phyloP scores from a whole-genome alignment of 2,113 vertebrate species.

The Pomatorhinus ruficollis region DNA sequence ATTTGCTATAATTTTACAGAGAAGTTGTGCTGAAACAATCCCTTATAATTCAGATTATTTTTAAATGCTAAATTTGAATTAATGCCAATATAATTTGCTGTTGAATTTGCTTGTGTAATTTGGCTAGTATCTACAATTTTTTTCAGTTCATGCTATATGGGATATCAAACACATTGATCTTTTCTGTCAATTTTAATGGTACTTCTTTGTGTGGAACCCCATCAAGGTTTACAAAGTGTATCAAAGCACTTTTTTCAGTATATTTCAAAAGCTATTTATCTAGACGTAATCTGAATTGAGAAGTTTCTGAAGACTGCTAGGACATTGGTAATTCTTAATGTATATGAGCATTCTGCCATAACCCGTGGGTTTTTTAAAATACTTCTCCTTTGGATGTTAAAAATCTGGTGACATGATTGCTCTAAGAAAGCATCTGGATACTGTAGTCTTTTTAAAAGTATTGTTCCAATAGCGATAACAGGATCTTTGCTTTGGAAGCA shows the following conservation, averaged over 20 bases:
- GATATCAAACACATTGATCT: not conserved
- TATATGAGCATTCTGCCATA: not conserved
- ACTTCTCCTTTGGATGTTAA: not conserved
- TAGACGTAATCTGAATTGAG: not conserved
- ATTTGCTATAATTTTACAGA: not conserved
- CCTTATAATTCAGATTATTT: not conserved
- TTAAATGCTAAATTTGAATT: not conserved
- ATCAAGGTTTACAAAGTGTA: not conserved
- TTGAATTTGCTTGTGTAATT: not conserved
- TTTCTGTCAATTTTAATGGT: not conserved
- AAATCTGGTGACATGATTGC: not conserved
- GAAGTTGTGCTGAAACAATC: not conserved
- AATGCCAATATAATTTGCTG: not conserved
- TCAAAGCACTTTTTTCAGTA: not conserved
- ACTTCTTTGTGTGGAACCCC: not conserved
- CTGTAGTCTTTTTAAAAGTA: not conserved
- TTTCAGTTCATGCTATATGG: not conserved
- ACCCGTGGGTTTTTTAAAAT: not conserved
- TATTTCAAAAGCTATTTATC: not conserved
- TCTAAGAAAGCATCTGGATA: not conserved
- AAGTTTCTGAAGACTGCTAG: not conserved
- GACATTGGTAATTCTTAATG: not conserved
- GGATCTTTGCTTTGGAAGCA: not conserved
- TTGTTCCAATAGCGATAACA: rapidly evolving
- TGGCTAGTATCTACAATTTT: not conserved